These are phyloP conservation scores for Saccostrea echinata DNA, from an alignment of 1,140 invertebrate genomes.

Conservation along the genomic window DNA sequence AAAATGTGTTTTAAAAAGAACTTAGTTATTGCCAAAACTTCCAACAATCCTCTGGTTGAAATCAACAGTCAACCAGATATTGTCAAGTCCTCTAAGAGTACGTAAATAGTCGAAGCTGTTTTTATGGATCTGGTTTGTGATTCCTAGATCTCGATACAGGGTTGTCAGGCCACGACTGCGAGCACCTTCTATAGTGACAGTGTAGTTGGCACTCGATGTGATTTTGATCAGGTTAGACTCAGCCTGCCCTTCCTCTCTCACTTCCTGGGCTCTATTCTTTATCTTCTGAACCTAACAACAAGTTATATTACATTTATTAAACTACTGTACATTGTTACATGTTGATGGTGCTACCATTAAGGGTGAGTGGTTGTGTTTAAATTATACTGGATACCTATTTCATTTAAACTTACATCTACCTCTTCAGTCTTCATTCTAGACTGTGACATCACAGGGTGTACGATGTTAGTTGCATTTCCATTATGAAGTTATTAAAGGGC, in stretches of 20 bases:
- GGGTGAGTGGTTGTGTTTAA: too few relatives aligned
- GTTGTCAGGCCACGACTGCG: conserved; percentile 64
- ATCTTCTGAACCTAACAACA: conserved; percentile 63
- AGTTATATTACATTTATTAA: too few relatives aligned
- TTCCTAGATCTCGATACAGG: conserved; percentile 58
- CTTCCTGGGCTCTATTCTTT: conserved; percentile 67
- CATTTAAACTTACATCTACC: too few relatives aligned
- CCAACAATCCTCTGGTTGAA: conserved; percentile 69
- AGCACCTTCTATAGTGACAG: conserved; percentile 65
- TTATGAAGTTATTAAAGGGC: too few relatives aligned
- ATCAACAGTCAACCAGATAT: conserved; percentile 70
- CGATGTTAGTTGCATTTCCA: too few relatives aligned
- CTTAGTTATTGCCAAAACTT: conserved; percentile 43
- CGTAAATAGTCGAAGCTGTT: conserved; percentile 72
- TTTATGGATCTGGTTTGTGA: conserved; percentile 65
- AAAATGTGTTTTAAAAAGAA: neutral
- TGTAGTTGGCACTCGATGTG: conserved; percentile 65
- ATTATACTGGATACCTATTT: too few relatives aligned
- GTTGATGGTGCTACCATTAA: too few relatives aligned
- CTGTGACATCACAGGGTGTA: too few relatives aligned
- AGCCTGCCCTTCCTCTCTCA: conserved; percentile 63
- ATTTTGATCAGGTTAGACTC: conserved; percentile 59
- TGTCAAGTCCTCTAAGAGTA: conserved; percentile 66
- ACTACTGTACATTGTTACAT: too few relatives aligned
- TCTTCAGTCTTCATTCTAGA: too few relatives aligned